These are phyloP conservation scores for Vulpes ferrilata DNA, from an alignment of 2,113 vertebrate species.

Conservation along the genomic window DNA sequence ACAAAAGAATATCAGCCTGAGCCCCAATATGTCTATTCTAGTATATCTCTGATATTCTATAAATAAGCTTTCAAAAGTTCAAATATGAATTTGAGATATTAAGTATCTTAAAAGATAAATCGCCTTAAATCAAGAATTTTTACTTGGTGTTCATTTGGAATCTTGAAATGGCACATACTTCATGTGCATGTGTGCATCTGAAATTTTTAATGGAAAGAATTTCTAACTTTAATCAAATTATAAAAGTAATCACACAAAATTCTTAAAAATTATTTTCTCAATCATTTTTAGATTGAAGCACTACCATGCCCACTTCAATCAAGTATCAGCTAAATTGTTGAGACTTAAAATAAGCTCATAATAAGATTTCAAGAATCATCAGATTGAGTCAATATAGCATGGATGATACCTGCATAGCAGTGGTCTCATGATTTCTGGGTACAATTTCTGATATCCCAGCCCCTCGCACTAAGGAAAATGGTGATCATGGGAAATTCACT, in stretches of 20 bases:
- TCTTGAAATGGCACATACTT: background rate
- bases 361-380: background rate
- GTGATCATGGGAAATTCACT: background rate
- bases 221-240: constrained; percentile 23
- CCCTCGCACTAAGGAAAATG: background rate
- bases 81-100: background rate
- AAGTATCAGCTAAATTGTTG: background rate
- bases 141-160: background rate
- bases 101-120: constrained; percentile 4
- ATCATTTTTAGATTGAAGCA: background rate
- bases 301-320: background rate
- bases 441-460: background rate
- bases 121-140: background rate
- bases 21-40: background rate
- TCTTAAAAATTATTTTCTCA: background rate
- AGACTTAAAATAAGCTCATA: background rate
- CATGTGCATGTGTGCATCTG: background rate
- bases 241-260: background rate
- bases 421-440: background rate
- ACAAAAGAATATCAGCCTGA: background rate
- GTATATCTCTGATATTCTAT: background rate
- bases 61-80: background rate
- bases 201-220: background rate
- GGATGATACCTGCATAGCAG: background rate
- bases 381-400: background rate